Conservation (phyloP, 2,113 vertebrate genomes). For the Anseranas semipalmata region DNA sequence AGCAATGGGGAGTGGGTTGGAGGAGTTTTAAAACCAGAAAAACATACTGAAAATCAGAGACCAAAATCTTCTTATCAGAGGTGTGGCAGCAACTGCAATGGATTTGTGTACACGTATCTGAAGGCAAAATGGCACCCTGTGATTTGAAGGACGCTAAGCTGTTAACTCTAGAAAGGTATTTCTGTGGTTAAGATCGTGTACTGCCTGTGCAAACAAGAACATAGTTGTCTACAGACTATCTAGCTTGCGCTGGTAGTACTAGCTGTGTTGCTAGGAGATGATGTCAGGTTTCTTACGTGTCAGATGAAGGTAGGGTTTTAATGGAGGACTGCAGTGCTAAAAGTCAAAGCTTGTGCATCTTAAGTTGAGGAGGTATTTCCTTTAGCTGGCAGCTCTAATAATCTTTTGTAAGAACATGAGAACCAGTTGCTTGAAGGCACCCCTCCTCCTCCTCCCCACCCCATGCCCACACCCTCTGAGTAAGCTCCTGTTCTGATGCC, state of each 20-base stretch:
- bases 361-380: constrained; percentile 27
- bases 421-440: neutral
- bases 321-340: neutral
- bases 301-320: neutral
- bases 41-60: neutral
- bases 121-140: neutral
- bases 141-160: neutral
- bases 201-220: neutral
- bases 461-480: neutral
- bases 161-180: neutral
- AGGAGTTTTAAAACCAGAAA: neutral
- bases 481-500: neutral
- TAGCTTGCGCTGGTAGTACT: neutral
- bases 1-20: neutral
- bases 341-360: neutral
- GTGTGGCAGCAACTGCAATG: neutral
- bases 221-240: neutral
- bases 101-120: neutral
- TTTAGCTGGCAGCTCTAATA: constrained; percentile 9
- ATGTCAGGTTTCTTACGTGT: neutral
- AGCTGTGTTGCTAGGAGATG: neutral
- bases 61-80: neutral
- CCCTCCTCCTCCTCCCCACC: neutral
- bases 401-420: constrained; percentile 11
- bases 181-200: neutral